Evolutionary conservation across 1,140 invertebrate species (phyloP), one percentile per base, ranked within the genome.

Genomic region (Hycleus cichorii): DNA sequence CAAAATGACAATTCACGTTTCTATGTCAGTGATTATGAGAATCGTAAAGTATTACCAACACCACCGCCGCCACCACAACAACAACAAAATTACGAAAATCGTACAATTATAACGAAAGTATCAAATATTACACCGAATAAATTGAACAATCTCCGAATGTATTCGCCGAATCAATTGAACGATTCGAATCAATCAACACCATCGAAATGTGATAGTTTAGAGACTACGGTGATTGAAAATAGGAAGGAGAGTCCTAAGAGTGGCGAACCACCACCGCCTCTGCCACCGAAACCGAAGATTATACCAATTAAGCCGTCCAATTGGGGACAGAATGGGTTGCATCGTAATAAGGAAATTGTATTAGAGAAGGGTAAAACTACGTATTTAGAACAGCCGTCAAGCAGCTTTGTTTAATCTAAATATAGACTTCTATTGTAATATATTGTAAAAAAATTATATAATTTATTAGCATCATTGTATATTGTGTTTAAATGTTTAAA

Each of bases 341-440:
- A 65, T 66, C 62, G 71, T 65, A 51, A 64, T 18, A 62, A 62
- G 57, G 54, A 70, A 7, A 60, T 64, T 44, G 18, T 59, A 52
- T 47, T 59, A 53, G 57, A 64, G 49, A 49, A 59, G 47, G 52
- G 57, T 43, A 39, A 57, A 76, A 68, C 49, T 44, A 75, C 78
- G 26, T 83, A 81, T 68, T 69, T 84, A 10, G 82, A 84, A 59
- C 78, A 83, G 63, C 76, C 81, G 24, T 81, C 78, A 59, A 82
- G 81, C 67, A 84, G 82, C 72, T 83, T 83, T 75, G 82, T 83
- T 58, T 82, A 44, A 43, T n/a, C 18, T 54, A 11, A 42, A 7
- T 42, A 39, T 7, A 39, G 10, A 39, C 9, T n/a, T n/a, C 4
- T n/a, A 3, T n/a, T 55, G 52, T 55, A 55, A 44, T 26, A 25